Base-by-base conservation (phyloP, 2,113 vertebrate species). In the Trochalopteron elliotii region DNA sequence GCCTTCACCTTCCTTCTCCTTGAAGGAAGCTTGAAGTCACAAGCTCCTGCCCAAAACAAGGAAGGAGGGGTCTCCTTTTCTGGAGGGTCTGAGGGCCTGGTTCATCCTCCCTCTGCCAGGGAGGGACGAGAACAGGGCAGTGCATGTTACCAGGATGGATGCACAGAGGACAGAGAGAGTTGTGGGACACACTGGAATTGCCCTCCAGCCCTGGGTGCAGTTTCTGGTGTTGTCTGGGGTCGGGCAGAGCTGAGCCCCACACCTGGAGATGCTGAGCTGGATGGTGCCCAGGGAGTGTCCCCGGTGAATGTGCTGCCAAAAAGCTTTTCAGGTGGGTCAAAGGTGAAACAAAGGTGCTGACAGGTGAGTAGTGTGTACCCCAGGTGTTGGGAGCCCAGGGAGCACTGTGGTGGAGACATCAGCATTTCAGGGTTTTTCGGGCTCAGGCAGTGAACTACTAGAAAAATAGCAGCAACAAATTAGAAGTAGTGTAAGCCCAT, bases 141-240 rank as follows among this genome's bases (percentile, higher is more conserved):
- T 0, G 5, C 42, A 1, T 40, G 25, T 16, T 9, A 4, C 39
- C 0, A 0, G 52, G 52, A 2, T 0, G 3, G 72, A 27, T 15
- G 39, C 13, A 2, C 1, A 0, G 39, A 4, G 60, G 5, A 2
- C 16, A 39, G 53, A 12, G 28, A 53, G 6, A 35, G 64, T 19
- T 56, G 2, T 27, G 59, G 68, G 65, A 39, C 33, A 27, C 5
- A 9, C 30, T 3, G 67, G 37, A 3, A 3, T 8, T 55, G 56
- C 42, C 40, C 31, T 35, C 25, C 10, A 5, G 22, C 33, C 60
- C 44, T 5, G 31, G 39, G 3, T 77, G 69, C 57, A 2, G 0
- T 19, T 23, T 0, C 40, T 20, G 39, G 12, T 2, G 39, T 7
- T 45, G 59, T 16, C 17, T 11, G 67, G 63, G 84, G 3, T 12